Conservation (phyloP, 2,888 invertebrate species). For the Odontocerum albicorne region DNA sequence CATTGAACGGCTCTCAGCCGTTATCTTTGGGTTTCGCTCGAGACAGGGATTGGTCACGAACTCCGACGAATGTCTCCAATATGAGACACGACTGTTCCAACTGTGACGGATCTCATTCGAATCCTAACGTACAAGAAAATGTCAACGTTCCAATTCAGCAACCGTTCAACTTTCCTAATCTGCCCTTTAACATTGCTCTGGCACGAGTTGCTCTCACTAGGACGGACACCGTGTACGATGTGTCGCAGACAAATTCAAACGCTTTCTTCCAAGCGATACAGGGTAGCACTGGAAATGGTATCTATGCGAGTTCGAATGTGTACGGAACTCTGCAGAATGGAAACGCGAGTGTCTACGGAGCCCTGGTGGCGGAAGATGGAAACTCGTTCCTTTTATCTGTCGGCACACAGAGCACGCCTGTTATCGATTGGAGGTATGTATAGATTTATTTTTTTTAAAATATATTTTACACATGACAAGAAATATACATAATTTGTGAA, state of each 20-base stretch:
- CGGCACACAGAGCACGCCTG: conserved; percentile 22
- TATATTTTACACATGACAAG: no score
- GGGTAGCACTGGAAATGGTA: conserved; percentile 1
- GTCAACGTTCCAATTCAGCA: conserved; percentile 1
- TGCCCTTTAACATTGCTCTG: conserved; percentile 33
- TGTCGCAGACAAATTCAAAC: conserved; percentile 4
- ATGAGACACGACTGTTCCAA: conserved; percentile 1
- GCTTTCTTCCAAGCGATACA: conserved; percentile 3
- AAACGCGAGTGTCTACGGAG: conserved; percentile 5
- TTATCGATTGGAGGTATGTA: conserved; percentile 26
- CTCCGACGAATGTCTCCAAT: neutral
- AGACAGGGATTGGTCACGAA: conserved; percentile 13
- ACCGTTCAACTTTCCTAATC: conserved; percentile 13
- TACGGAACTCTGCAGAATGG: conserved; percentile 19
- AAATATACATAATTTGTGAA: no score
- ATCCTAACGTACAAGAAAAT: neutral
- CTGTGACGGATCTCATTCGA: conserved; percentile 26
- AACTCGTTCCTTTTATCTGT: conserved; percentile 28
- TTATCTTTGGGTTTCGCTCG: conserved; percentile 15
- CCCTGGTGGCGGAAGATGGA: conserved; percentile 6
- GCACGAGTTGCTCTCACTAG: conserved; percentile 18
- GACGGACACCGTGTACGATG: conserved; percentile 9
- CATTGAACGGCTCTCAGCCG: neutral
- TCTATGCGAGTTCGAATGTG: conserved; percentile 5
- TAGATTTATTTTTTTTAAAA: neutral